phyloP scores from a whole-genome alignment of 2,888 invertebrate species.

The Acrobasis repandana region DNA sequence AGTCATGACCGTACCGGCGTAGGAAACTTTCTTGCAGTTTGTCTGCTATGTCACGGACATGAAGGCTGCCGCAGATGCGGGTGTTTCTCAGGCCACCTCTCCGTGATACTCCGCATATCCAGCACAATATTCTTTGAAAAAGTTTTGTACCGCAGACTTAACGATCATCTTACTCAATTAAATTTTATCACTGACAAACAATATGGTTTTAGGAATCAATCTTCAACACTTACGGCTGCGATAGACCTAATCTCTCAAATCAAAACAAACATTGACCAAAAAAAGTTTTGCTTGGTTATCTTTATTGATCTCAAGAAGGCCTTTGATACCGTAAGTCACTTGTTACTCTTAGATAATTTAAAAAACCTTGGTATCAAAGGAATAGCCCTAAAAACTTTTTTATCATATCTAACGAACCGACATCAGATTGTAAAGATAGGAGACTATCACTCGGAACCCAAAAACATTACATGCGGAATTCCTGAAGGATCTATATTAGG shows the following conservation, averaged over 20 bases:
- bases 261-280: conserved; percentile 14
- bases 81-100: too few species aligned
- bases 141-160: neutral
- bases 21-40: too few species aligned
- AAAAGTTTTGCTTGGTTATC: conserved; percentile 6
- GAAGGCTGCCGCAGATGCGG: too few species aligned
- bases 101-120: too few species aligned
- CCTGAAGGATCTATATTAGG: too few species aligned
- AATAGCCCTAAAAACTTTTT: neutral
- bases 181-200: conserved; percentile 10
- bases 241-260: conserved; percentile 21
- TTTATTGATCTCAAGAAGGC: conserved; percentile 22
- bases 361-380: conserved; percentile 8
- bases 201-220: conserved; percentile 17
- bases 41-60: too few species aligned
- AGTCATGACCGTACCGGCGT: too few species aligned
- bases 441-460: too few species aligned
- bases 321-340: too few species aligned
- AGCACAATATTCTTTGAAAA: neutral
- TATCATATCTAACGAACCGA: conserved; percentile 3
- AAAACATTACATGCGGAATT: too few species aligned
- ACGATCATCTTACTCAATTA: neutral
- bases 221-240: conserved; percentile 17
- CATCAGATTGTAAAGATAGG: neutral
- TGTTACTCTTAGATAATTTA: conserved; percentile 18